These are phyloP conservation scores for Drosophila kanekoi DNA, from an alignment of 2,888 invertebrate species.

Conservation along the genomic window DNA sequence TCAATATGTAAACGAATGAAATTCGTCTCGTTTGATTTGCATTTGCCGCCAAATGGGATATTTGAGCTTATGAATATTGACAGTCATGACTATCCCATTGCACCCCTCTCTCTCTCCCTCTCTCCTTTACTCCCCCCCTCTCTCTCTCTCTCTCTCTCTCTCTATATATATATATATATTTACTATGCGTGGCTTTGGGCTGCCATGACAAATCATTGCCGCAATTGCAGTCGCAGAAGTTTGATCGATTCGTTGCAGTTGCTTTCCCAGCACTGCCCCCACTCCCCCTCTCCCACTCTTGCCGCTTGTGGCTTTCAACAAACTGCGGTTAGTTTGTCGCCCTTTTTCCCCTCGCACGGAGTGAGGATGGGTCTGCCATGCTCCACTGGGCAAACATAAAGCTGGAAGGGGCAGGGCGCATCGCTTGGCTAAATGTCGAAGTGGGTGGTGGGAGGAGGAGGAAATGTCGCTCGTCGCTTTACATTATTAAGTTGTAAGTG, in stretches of 20 bases:
- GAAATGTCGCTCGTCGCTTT: slow-evolving; percentile 45
- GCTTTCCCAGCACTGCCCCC: background rate
- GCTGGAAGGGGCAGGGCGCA: slow-evolving; percentile 48
- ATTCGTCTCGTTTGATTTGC: slow-evolving; percentile 57
- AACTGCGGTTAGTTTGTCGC: slow-evolving; percentile 64
- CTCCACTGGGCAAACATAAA: slow-evolving; percentile 62
- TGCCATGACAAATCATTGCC: slow-evolving; percentile 51
- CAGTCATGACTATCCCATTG: slow-evolving; percentile 13
- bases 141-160: slow-evolving; percentile 11
- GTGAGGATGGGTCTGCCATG: slow-evolving; percentile 15
- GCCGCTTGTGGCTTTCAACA: slow-evolving; percentile 36
- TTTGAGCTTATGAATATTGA: slow-evolving; percentile 70
- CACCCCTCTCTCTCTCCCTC: too few relatives aligned
- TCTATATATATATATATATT: slow-evolving; percentile 6
- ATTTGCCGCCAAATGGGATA: slow-evolving; percentile 62
- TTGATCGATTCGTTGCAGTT: slow-evolving; percentile 73
- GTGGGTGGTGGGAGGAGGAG: background rate
- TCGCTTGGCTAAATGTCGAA: slow-evolving; percentile 54
- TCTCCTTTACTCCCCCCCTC: background rate
- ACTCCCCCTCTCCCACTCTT: background rate
- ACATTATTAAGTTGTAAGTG: slow-evolving; percentile 47
- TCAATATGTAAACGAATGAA: slow-evolving; percentile 76
- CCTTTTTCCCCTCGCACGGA: background rate
- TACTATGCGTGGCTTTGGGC: slow-evolving; percentile 16
- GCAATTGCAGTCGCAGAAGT: slow-evolving; percentile 51